These are phyloP conservation scores for Hippotragus niger DNA, from an alignment of 2,113 vertebrate species.

Conservation along the genomic window DNA sequence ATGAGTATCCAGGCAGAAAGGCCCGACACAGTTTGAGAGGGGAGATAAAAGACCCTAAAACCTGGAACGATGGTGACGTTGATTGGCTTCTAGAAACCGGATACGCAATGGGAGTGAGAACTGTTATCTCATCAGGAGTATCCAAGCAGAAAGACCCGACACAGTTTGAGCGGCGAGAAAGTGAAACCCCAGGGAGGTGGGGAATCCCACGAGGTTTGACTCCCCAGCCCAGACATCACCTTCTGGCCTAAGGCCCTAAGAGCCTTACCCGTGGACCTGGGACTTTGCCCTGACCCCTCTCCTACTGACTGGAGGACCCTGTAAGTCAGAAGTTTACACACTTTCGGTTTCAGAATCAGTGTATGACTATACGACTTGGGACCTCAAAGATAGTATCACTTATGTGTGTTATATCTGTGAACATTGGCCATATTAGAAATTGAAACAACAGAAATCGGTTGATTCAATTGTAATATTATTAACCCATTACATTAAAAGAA, in stretches of 20 bases:
- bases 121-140: rapidly evolving
- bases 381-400: neutral
- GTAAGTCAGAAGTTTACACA: neutral
- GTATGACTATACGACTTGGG: neutral
- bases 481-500: neutral
- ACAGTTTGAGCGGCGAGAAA: rapidly evolving
- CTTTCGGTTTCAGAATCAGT: neutral
- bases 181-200: neutral
- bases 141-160: neutral
- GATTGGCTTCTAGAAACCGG: neutral
- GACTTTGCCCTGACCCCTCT: neutral
- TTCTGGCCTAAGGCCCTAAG: neutral
- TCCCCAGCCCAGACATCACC: rapidly evolving
- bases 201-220: neutral
- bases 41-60: neutral
- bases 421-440: neutral
- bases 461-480: neutral
- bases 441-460: neutral
- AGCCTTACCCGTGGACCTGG: neutral
- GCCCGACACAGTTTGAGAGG: neutral
- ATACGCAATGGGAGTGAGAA: neutral
- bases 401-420: neutral
- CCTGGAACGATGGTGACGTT: neutral
- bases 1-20: neutral
- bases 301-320: neutral